Conservation (phyloP, 1,140 invertebrate genomes). For the Cydia strobilella region DNA sequence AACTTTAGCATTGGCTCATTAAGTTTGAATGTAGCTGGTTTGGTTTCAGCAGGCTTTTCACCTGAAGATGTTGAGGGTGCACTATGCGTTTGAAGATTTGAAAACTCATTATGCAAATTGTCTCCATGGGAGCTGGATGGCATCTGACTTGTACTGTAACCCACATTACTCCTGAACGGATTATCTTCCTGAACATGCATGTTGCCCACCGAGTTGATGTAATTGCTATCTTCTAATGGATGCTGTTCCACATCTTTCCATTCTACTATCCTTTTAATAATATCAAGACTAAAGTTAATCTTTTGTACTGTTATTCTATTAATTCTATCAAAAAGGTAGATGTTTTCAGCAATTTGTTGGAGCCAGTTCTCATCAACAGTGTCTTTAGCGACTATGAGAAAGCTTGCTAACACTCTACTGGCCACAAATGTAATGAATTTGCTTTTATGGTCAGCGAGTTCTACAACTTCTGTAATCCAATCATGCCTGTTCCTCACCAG, state of each 20-base stretch:
- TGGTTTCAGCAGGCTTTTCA: conserved; percentile 50
- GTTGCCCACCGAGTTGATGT: conserved; percentile 61
- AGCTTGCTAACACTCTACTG: conserved; percentile 88
- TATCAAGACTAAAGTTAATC: conserved; percentile 91
- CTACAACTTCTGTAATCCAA: conserved; percentile 90
- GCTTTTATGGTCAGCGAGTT: conserved; percentile 87
- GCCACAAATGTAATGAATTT: conserved; percentile 90
- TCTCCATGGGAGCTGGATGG: conserved; percentile 61
- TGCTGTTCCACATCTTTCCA: conserved; percentile 92
- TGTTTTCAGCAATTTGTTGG: conserved; percentile 86
- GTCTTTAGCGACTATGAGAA: conserved; percentile 91
- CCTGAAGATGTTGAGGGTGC: conserved; percentile 63
- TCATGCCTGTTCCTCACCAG: conserved; percentile 89
- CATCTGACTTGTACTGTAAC: conserved; percentile 58
- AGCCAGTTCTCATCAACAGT: conserved; percentile 89
- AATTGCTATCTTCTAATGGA: conserved; percentile 86
- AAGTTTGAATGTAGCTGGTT: conserved; percentile 60
- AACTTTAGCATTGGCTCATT: conserved; percentile 72
- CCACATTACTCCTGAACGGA: conserved; percentile 66
- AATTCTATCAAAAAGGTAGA: conserved; percentile 81
- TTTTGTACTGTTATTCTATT: conserved; percentile 82
- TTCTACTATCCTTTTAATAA: conserved; percentile 91
- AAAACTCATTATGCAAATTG: conserved; percentile 69
- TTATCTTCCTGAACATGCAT: conserved; percentile 69
- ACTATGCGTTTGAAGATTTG: conserved; percentile 71